Conservation (phyloP, 1,140 invertebrate species). For the Argopecten irradians region DNA sequence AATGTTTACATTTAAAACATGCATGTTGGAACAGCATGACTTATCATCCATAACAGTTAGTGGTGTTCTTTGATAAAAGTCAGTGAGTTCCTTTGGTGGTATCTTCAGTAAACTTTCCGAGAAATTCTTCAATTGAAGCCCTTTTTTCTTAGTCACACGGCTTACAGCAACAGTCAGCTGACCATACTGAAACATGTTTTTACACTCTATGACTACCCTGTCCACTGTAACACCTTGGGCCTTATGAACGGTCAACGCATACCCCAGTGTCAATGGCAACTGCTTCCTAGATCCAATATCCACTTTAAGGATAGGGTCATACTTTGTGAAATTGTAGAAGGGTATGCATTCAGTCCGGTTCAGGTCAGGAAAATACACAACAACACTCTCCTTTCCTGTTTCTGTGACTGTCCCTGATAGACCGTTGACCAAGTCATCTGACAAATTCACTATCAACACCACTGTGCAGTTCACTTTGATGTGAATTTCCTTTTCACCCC, state of each 20-base stretch:
- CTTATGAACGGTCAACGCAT: conserved; percentile 39
- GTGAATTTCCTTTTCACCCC: neutral
- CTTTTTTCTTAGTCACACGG: conserved; percentile 29
- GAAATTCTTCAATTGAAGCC: conserved; percentile 36
- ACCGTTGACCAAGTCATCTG: conserved; percentile 29
- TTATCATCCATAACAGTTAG: too few species aligned
- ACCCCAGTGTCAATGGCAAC: too few species aligned
- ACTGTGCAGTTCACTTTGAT: conserved; percentile 32
- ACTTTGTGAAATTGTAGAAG: conserved; percentile 36
- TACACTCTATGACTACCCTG: conserved; percentile 25
- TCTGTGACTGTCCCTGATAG: conserved; percentile 19
- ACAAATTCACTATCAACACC: conserved; percentile 30
- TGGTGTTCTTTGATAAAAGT: too few species aligned
- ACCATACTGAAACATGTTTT: conserved; percentile 39
- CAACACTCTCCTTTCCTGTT: neutral
- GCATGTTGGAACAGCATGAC: too few species aligned
- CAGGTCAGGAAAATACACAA: neutral
- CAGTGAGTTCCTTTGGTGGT: too few species aligned
- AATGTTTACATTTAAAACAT: too few species aligned
- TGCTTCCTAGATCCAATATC: too few species aligned
- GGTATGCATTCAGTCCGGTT: neutral
- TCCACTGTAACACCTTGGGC: conserved; percentile 38
- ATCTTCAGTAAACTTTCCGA: too few species aligned
- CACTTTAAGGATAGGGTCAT: conserved; percentile 16
- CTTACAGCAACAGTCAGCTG: conserved; percentile 37